Evolutionary conservation across 1,140 invertebrate genomes (phyloP).

Genomic region (Cotesia glomerata): DNA sequence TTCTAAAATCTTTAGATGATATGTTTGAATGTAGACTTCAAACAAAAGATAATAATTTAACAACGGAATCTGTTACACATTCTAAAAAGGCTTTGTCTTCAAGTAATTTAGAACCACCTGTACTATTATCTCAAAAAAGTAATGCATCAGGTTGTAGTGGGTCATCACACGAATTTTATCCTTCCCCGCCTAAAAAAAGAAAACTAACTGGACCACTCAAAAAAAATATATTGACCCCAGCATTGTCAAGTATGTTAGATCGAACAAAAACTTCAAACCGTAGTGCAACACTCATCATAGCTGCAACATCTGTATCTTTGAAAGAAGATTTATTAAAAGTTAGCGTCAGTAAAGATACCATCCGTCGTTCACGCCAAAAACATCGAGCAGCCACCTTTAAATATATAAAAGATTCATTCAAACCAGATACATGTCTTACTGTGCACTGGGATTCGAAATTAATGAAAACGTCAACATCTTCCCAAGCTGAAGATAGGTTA

Average conservation of each 20-base stretch:
- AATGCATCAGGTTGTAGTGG: slow-evolving; percentile 18
- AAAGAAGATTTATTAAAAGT: slow-evolving; percentile 19
- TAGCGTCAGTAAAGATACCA: slow-evolving; percentile 20
- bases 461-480: slow-evolving; percentile 18
- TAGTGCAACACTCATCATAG: slow-evolving; percentile 26
- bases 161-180: slow-evolving; percentile 24
- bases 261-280: slow-evolving; percentile 27
- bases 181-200: slow-evolving; percentile 17
- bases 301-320: slow-evolving; percentile 22
- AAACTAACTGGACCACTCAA: slow-evolving; percentile 9
- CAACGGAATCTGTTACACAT: slow-evolving; percentile 15
- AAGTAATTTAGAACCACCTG: slow-evolving; percentile 1
- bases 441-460: slow-evolving; percentile 26
- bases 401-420: slow-evolving; percentile 21
- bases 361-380: slow-evolving; percentile 23
- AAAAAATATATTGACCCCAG: slow-evolving; percentile 18
- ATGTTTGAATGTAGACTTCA: slow-evolving; percentile 20
- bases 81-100: background rate
- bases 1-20: slow-evolving; percentile 15
- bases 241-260: slow-evolving; percentile 23
- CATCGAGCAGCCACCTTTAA: slow-evolving; percentile 14
- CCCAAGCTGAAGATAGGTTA: slow-evolving; percentile 25
- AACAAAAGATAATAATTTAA: slow-evolving; percentile 13
- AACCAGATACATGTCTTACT: slow-evolving; percentile 23
- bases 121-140: slow-evolving; percentile 25